Conservation (phyloP, 2,888 invertebrate genomes). For the Palloptera scutellata region DNA sequence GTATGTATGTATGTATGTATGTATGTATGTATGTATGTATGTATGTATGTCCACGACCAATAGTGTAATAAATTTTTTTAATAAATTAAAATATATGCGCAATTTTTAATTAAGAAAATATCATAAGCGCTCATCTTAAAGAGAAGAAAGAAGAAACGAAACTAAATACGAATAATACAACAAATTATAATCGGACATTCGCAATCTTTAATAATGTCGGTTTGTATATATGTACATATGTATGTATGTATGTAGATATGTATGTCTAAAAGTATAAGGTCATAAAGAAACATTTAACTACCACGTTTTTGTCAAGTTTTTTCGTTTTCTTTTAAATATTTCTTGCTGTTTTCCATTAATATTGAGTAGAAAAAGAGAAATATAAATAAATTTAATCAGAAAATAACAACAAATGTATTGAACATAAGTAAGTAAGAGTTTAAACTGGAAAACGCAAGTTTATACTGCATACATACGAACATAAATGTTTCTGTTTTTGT, state of each 20-base stretch:
- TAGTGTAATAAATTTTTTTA: neutral
- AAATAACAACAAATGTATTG: no score
- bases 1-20: neutral
- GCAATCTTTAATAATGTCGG: no score
- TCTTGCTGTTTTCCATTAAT: neutral
- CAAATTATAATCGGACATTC: no score
- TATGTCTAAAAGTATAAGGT: no score
- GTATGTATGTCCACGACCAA: neutral
- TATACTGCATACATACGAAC: neutral
- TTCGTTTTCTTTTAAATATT: no score
- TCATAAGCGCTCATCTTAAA: neutral
- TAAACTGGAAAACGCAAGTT: neutral
- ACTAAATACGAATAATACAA: neutral
- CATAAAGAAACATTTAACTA: no score
- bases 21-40: neutral
- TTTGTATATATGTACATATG: neutral
- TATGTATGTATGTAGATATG: neutral
- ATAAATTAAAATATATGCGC: no score
- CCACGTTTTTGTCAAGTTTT: neutral
- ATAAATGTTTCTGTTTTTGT: conserved; percentile 5
- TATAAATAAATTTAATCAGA: neutral
- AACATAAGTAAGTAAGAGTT: neutral
- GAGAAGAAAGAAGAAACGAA: neutral
- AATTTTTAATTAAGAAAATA: no score
- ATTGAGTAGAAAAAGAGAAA: neutral